A percentile compares a stretch with the other conserved stretches of the same genome.
Conservation (phyloP, 2,797 vertebrate genomes). For the Ctenochaetus hawaiiensis region DNA sequence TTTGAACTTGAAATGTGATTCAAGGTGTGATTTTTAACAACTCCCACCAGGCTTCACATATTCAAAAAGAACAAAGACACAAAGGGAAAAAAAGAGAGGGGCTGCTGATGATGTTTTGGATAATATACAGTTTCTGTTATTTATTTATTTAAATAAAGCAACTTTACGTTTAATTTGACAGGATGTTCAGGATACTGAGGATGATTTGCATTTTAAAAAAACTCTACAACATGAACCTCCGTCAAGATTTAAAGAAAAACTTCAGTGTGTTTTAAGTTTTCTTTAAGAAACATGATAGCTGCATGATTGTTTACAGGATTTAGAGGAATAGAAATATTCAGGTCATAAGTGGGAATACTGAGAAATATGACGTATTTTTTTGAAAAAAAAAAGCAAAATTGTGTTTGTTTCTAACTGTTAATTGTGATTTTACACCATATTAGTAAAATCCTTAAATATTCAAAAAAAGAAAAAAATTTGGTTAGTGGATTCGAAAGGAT, state of each 20-base stretch:
- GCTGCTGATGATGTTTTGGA: conserved; percentile 37
- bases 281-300: too few relatives aligned
- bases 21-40: conserved; percentile 52
- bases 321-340: neutral
- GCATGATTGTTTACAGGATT: too few relatives aligned
- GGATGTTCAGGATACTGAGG: neutral
- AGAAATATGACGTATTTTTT: neutral
- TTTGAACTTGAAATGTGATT: conserved; percentile 24
- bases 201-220: neutral
- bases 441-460: neutral
- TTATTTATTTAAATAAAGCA: neutral
- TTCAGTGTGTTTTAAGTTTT: too few relatives aligned
- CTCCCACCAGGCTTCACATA: conserved; percentile 40
- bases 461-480: neutral
- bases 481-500: neutral
- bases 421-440: neutral
- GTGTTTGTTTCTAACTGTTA: neutral
- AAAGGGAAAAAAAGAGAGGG: neutral
- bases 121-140: conserved; percentile 18
- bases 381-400: neutral
- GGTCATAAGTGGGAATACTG: neutral
- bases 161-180: neutral
- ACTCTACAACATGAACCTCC: too few relatives aligned
- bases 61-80: conserved; percentile 36
- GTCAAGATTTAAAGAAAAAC: too few relatives aligned